These are phyloP conservation scores for Hoplostethus atlanticus DNA, from an alignment of 2,797 vertebrate species.

Conservation along the genomic window DNA sequence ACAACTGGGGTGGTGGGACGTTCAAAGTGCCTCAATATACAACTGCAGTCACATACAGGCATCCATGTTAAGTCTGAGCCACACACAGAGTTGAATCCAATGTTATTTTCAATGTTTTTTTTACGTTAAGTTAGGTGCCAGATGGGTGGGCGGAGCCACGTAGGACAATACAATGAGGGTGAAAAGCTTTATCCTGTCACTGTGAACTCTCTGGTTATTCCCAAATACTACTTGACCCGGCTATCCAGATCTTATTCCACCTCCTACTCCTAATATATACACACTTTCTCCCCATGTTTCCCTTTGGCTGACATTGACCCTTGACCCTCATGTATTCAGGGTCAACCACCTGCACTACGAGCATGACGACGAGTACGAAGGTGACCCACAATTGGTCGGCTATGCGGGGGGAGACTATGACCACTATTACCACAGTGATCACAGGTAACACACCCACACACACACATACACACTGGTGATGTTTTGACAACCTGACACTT, in stretches of 20 bases:
- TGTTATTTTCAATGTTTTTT: too few species aligned
- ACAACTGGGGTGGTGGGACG: slow-evolving; percentile 25
- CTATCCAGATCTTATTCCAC: too few species aligned
- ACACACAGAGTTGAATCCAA: background rate
- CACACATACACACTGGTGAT: background rate
- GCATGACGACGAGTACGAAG: slow-evolving; percentile 79
- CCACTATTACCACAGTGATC: slow-evolving; percentile 88
- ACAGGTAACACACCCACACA: slow-evolving; percentile 85
- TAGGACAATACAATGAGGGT: too few species aligned
- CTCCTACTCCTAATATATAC: too few species aligned
- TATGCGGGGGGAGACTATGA: slow-evolving; percentile 88
- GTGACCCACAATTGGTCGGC: slow-evolving; percentile 80
- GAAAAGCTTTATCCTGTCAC: too few species aligned
- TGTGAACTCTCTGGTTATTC: too few species aligned
- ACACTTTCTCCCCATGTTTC: too few species aligned
- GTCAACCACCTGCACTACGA: slow-evolving; percentile 86
- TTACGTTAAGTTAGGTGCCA: background rate
- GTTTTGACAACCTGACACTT: slow-evolving; percentile 15
- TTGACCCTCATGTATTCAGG: slow-evolving; percentile 58
- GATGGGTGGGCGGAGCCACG: background rate
- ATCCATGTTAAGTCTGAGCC: background rate
- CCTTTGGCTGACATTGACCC: background rate
- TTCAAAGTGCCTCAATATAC: slow-evolving; percentile 21
- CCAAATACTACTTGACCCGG: too few species aligned
- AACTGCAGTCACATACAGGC: background rate